phyloP scores from a whole-genome alignment of 2,888 invertebrate species.

The Euplagia quadripunctaria region DNA sequence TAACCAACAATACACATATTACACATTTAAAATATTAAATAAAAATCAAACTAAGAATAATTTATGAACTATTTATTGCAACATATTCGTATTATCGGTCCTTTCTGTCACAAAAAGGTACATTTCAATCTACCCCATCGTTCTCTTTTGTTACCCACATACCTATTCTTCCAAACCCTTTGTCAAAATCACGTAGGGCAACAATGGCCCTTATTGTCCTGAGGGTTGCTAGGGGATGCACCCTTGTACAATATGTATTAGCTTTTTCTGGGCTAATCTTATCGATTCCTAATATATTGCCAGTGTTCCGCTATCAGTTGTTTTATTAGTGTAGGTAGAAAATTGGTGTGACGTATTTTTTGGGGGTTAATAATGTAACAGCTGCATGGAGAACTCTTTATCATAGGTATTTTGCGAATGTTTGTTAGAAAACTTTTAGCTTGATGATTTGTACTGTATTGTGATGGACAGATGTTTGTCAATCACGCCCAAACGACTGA shows the following conservation, averaged over 20 bases:
- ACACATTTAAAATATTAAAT: constrained; percentile 16
- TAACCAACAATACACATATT: background rate
- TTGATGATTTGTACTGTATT: too few species aligned
- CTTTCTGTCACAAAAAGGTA: constrained; percentile 67
- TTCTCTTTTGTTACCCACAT: constrained; percentile 68
- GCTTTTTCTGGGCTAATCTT: constrained; percentile 53
- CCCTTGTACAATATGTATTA: constrained; percentile 61
- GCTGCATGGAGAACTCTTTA: background rate
- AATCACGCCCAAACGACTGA: too few species aligned
- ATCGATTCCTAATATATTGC: constrained; percentile 50
- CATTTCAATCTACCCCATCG: constrained; percentile 70
- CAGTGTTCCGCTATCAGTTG: constrained; percentile 31
- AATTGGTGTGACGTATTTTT: constrained; percentile 21
- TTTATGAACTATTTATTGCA: constrained; percentile 23
- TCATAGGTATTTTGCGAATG: background rate
- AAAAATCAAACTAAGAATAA: constrained; percentile 23
- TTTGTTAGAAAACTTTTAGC: background rate
- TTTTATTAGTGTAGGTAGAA: constrained; percentile 46
- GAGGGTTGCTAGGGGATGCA: constrained; percentile 60
- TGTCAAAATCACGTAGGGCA: constrained; percentile 77
- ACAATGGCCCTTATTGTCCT: constrained; percentile 47
- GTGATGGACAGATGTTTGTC: too few species aligned
- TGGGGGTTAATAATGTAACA: background rate
- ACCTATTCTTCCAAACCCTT: constrained; percentile 71
- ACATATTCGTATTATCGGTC: constrained; percentile 62